Base-by-base conservation (phyloP, 2,888 invertebrate species). In the Epicampocera succincta region DNA sequence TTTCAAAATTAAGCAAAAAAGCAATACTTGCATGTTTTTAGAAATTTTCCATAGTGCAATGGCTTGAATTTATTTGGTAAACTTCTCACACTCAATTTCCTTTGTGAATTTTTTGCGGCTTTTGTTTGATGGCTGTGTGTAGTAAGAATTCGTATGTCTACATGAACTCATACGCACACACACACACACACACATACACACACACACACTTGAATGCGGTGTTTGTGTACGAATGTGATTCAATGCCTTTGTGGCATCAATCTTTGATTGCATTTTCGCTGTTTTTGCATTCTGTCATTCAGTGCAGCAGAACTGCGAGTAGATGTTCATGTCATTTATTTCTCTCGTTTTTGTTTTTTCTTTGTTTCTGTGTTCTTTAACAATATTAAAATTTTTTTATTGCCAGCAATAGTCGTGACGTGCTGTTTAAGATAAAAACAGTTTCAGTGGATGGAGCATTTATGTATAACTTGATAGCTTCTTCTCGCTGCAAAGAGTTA, bases 261-360 rank as follows among this genome's bases (percentile, higher is more conserved):
- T 79, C 68, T 54, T 68, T 63, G 73, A 79, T 73, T 79, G 68
- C 48, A 79, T 79, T 79, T 68, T 50, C 61, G 52, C 29, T 69
- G 13, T 63, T 68, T 69, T 61, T 58, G 21, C 33, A 72, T 61
- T 38, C 46, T 46, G 72, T 42, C 61, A 66, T 61, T 79, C 46
- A 54, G 38, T 52, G 5, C 54, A 66, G 48, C 38, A 48, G 3
- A 21, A 21, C 21, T 63, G n/a, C n/a, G n/a, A n/a, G n/a, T n/a
- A 46, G 17, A 8, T 17, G 44, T 38, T 33, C 44, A 68, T 52
- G 19, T 60, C 58, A 42, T 13, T 40, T 50, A 42, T 60, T 25
- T 48, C 46, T 13, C 5, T 2, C 25, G 6, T 33, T 33, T 9
- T 33, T 33, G 3, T 33, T 33, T 33, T 33, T 33, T 33, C 8